phyloP scores from a whole-genome alignment of 2,888 invertebrate species.

The Drosophila cracens region DNA sequence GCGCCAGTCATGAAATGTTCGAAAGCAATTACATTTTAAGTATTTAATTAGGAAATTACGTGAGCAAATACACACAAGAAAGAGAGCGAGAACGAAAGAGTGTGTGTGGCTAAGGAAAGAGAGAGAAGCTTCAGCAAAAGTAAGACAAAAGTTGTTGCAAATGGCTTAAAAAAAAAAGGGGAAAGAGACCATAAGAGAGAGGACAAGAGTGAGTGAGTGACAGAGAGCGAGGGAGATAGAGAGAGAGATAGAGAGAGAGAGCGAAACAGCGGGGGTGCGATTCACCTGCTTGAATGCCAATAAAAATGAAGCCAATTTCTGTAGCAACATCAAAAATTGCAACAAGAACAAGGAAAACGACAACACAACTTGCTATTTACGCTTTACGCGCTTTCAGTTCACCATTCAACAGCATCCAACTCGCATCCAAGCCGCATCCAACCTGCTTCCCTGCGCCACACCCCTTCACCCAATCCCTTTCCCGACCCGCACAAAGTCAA shows the following conservation, averaged over 20 bases:
- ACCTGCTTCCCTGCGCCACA: background rate
- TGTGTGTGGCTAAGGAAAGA: background rate
- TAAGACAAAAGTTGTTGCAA: constrained; percentile 53
- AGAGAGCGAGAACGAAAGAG: background rate
- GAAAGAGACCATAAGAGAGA: background rate
- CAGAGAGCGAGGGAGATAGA: background rate
- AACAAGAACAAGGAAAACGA: constrained; percentile 9
- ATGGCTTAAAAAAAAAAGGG: constrained; percentile 22
- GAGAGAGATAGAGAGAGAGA: background rate
- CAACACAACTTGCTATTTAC: constrained; percentile 72
- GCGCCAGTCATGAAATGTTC: constrained; percentile 61
- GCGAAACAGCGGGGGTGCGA: background rate
- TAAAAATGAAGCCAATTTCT: constrained; percentile 77
- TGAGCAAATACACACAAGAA: constrained; percentile 59
- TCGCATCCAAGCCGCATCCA: background rate
- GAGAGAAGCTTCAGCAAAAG: background rate
- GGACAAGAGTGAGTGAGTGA: background rate
- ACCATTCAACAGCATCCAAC: background rate
- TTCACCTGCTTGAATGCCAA: constrained; percentile 61
- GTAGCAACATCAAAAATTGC: constrained; percentile 40
- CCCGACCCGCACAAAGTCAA: background rate
- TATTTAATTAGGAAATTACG: constrained; percentile 81
- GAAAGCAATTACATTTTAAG: constrained; percentile 81
- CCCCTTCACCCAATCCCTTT: background rate
- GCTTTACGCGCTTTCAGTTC: constrained; percentile 60